Base-by-base conservation (phyloP, 2,797 vertebrate species). In the Novumbra hubbsi region DNA sequence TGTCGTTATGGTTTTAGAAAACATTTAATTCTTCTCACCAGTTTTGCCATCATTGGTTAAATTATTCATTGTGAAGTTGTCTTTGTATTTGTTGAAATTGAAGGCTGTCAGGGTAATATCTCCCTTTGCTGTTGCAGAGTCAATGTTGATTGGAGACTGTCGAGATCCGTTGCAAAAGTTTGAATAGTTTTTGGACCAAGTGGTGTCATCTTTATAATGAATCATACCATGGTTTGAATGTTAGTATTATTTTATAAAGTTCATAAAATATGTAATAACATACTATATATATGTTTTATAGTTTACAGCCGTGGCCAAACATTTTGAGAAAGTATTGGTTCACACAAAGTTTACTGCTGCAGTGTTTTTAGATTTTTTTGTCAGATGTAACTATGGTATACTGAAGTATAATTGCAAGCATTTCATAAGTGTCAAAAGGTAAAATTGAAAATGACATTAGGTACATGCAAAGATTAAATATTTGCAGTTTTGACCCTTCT, bases 141-240 rank as follows among this genome's bases (percentile, higher is more conserved):
- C 12, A 0, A 95, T 94, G 85, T 95, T 0, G 17, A 95, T 88
- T 30, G 94, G 94, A 1, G 94, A 95, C 80, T 95, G 94, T 0
- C 76, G 75, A 2, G 0, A 78, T 5, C 91, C 88, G 0, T 78
- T 90, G 78, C 93, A 95, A 2, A 0, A 68, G 0, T 52, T 0
- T 0, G 66, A 0, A 19, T 32, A 14, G 5, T 82, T 75, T 0
- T 0, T 16, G 0, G 85, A 0, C 93, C 93, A 94, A 0, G 6
- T 65, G 0, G 34, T 0, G 2, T 86, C 70, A 81, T 78, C 93
- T 93, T 52, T 67, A 72, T 0, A 11, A 71, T 30, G 5, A 55
- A 70, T 9, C 48, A 70, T 27, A 50, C 9, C 7, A 21, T n/a
- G 50, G 48, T 68, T 11, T 60, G 8, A 60, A 27, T 60, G 55